These are phyloP conservation scores for Polietes domitor DNA, from an alignment of 2,888 invertebrate species.

Conservation along the genomic window DNA sequence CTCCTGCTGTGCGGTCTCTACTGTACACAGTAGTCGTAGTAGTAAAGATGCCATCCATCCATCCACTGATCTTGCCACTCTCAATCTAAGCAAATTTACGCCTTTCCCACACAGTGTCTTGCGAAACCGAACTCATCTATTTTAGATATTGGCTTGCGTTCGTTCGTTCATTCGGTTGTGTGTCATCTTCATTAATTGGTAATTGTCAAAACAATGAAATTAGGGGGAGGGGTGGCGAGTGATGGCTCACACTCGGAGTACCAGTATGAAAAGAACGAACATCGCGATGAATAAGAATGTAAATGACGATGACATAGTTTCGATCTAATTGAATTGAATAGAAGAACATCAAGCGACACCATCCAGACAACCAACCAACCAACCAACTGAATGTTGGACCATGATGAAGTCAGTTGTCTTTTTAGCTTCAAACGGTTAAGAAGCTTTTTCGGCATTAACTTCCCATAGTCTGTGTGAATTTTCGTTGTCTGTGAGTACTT, in stretches of 20 bases:
- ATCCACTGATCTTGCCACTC: background rate
- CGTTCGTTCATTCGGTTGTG: background rate
- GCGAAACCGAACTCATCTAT: background rate
- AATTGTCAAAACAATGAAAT: slow-evolving; percentile 49
- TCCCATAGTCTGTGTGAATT: slow-evolving; percentile 32
- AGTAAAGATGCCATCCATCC: no score
- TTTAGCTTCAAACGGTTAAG: slow-evolving; percentile 40
- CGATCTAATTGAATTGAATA: slow-evolving; percentile 32
- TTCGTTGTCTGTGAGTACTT: background rate
- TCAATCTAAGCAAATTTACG: slow-evolving; percentile 25
- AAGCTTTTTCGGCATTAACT: slow-evolving; percentile 8
- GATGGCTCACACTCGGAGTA: background rate
- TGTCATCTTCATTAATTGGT: slow-evolving; percentile 32
- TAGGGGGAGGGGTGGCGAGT: background rate
- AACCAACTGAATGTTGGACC: background rate
- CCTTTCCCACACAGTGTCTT: slow-evolving; percentile 60
- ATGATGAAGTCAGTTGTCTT: slow-evolving; percentile 33
- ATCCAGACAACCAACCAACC: background rate
- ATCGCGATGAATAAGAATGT: background rate
- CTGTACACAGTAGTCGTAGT: no score
- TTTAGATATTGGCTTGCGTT: background rate
- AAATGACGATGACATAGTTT: slow-evolving; percentile 47
- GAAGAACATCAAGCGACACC: background rate
- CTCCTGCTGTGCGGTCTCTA: slow-evolving; percentile 30
- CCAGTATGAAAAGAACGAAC: background rate